A percentile compares a stretch with the other conserved stretches of the same genome.
Evolutionary conservation across 2,888 invertebrate species (phyloP).

Genomic region (Blera fallax): DNA sequence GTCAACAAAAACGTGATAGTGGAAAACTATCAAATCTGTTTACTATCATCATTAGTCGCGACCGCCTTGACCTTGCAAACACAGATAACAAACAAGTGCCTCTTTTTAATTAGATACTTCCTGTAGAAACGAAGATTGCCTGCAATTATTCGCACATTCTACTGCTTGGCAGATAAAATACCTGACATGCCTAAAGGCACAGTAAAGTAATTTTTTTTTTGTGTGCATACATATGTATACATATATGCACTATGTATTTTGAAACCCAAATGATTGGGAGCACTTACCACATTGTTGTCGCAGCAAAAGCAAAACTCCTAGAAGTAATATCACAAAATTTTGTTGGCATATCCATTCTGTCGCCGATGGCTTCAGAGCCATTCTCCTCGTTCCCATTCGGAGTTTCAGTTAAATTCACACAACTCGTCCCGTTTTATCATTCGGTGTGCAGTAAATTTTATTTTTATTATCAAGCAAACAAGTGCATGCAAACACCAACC

Average conservation of each 20-base stretch:
- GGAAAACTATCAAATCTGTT: not conserved
- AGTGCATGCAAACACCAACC: conserved; percentile 11
- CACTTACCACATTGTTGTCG: conserved; percentile 62
- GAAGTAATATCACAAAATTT: conserved; percentile 51
- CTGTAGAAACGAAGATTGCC: not conserved
- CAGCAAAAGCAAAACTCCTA: conserved; percentile 25
- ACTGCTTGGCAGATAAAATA: not conserved
- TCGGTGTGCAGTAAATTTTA: conserved; percentile 8
- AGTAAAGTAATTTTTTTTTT: no score
- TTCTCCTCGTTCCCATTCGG: conserved; percentile 59
- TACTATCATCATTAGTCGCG: not conserved
- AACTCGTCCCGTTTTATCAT: conserved; percentile 39
- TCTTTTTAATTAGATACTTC: conserved; percentile 2
- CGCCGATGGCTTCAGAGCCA: conserved; percentile 49
- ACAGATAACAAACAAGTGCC: not conserved
- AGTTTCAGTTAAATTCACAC: conserved; percentile 26
- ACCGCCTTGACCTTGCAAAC: not conserved
- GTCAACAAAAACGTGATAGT: not conserved
- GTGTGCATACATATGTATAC: no score
- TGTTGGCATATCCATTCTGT: conserved; percentile 59
- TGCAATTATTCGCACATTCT: conserved; percentile 1
- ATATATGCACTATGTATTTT: no score
- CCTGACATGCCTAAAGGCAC: no score
- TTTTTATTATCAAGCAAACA: conserved; percentile 12
- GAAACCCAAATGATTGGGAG: no score